Conservation (phyloP, 2,113 vertebrate genomes). For the Cairina moschata region DNA sequence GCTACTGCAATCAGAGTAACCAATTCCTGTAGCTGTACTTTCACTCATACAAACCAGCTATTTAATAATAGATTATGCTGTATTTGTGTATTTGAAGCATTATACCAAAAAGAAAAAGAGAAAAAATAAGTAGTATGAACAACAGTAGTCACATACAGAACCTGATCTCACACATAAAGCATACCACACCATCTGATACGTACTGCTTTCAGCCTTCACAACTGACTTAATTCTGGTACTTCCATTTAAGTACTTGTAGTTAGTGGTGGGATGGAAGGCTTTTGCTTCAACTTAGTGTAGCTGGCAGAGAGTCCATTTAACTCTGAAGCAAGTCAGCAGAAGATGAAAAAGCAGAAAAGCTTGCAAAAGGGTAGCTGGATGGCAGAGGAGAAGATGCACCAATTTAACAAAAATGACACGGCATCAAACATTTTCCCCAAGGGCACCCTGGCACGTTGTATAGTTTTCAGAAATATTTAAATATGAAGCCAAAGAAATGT, state of each 20-base stretch:
- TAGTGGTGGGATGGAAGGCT: background rate
- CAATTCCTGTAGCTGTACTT: background rate
- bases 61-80: background rate
- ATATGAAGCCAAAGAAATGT: background rate
- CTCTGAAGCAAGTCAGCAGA: background rate
- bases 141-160: background rate
- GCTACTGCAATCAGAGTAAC: background rate
- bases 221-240: background rate
- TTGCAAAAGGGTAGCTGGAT: background rate
- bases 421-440: background rate
- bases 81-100: background rate
- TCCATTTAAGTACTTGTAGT: background rate
- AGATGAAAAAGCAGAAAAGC: background rate
- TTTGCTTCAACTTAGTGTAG: background rate
- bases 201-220: background rate
- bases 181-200: background rate
- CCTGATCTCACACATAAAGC: background rate
- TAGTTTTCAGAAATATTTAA: background rate
- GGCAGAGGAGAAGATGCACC: background rate
- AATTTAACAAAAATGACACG: background rate
- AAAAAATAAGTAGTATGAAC: background rate
- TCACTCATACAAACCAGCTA: background rate
- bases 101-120: background rate
- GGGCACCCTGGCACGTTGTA: background rate
- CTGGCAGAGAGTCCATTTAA: background rate